Evolutionary conservation across 1,140 invertebrate genomes (phyloP).

Genomic region (Drosophila ananassae): DNA sequence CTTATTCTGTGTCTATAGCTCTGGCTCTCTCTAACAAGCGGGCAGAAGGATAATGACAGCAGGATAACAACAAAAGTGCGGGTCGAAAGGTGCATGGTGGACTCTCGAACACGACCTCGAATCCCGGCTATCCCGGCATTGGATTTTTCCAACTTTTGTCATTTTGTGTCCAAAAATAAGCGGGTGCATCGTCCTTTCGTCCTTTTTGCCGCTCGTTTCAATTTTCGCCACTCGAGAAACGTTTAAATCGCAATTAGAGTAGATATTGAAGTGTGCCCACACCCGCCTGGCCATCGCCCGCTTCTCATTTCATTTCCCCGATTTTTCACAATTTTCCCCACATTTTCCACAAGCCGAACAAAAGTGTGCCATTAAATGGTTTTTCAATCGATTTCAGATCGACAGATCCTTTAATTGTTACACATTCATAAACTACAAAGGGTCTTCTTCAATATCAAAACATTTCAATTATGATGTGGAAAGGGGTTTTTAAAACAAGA

Average conservation of each 20-base stretch:
- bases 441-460: neutral
- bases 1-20: neutral
- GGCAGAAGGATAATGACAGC: constrained; percentile 16
- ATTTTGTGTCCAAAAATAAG: constrained; percentile 61
- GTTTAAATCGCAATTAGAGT: constrained; percentile 75
- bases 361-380: constrained; percentile 60
- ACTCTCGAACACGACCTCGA: neutral
- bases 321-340: constrained; percentile 55
- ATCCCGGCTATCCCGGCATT: neutral
- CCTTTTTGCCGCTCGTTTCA: constrained; percentile 35
- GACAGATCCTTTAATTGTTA: constrained; percentile 34
- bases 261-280: constrained; percentile 45
- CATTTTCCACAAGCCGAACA: constrained; percentile 36
- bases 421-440: neutral
- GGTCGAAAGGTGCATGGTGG: constrained; percentile 70
- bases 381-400: constrained; percentile 42
- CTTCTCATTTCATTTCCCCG: constrained; percentile 32
- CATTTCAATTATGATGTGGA: constrained; percentile 10
- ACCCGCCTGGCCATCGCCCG: constrained; percentile 12
- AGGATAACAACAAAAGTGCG: constrained; percentile 45
- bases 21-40: constrained; percentile 27
- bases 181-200: constrained; percentile 37
- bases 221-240: constrained; percentile 69
- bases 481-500: neutral
- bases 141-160: constrained; percentile 56